phyloP scores from a whole-genome alignment of 2,113 vertebrate species.

The Labeo rohita region DNA sequence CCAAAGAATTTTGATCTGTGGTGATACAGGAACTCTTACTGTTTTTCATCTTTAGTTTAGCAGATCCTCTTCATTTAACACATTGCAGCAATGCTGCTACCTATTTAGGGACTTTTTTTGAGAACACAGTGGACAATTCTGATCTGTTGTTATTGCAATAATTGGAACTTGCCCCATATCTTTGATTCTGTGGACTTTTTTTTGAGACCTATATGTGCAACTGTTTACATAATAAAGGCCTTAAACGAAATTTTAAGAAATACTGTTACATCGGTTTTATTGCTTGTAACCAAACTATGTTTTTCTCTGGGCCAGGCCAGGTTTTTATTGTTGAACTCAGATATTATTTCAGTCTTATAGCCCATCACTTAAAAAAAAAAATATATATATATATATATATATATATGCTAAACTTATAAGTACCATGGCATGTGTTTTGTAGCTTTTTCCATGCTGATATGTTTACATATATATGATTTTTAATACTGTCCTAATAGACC shows the following conservation, averaged over 20 bases:
- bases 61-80: constrained; percentile 34
- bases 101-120: constrained; percentile 54
- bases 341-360: too few relatives aligned
- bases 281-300: not conserved
- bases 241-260: constrained; percentile 53
- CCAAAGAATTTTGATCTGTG: constrained; percentile 34
- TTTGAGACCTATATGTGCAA: constrained; percentile 46
- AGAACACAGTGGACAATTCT: constrained; percentile 36
- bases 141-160: constrained; percentile 32
- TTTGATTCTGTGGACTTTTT: constrained; percentile 26
- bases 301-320: not conserved
- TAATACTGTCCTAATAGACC: too few relatives aligned
- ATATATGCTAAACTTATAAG: too few relatives aligned
- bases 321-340: too few relatives aligned
- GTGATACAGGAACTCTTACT: constrained; percentile 8
- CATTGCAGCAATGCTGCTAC: constrained; percentile 51
- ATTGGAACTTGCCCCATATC: constrained; percentile 45
- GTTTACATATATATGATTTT: too few relatives aligned
- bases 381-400: too few relatives aligned
- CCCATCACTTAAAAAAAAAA: too few relatives aligned
- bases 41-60: constrained; percentile 17
- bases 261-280: not conserved
- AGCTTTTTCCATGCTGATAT: too few relatives aligned
- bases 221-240: constrained; percentile 72
- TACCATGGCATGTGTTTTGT: too few relatives aligned